Evolutionary conservation across 2,888 invertebrate genomes (phyloP).

Genomic region (Antheraea assamensis): DNA sequence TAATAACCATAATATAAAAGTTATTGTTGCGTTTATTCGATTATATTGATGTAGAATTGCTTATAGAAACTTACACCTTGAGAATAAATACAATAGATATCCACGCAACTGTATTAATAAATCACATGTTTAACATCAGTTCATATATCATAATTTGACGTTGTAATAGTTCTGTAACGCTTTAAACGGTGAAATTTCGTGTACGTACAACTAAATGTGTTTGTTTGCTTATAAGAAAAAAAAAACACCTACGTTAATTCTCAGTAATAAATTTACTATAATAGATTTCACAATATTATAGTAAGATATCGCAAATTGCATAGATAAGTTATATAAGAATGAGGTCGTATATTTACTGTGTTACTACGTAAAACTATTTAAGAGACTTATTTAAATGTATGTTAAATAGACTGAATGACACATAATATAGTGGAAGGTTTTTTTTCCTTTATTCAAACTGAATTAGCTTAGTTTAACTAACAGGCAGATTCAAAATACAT

Average conservation of each 20-base stretch:
- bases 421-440: too few species aligned
- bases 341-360: not conserved
- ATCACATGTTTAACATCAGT: conserved; percentile 15
- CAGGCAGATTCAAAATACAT: too few species aligned
- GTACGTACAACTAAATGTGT: not conserved
- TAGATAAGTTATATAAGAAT: not conserved
- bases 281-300: not conserved
- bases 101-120: conserved; percentile 10
- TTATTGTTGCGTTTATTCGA: not conserved
- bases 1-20: not conserved
- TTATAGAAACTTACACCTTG: not conserved
- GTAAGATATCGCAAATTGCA: not conserved
- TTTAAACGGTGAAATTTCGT: conserved; percentile 15
- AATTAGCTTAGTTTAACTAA: too few species aligned
- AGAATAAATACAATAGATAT: conserved; percentile 2
- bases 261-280: not conserved
- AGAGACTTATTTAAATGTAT: too few species aligned
- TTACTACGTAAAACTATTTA: not conserved
- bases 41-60: not conserved
- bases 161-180: conserved; percentile 6
- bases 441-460: too few species aligned
- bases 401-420: too few species aligned
- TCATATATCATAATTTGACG: conserved; percentile 23
- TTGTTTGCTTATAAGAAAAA: not conserved
- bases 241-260: not conserved